Conservation (phyloP, 2,888 invertebrate genomes). For the Sisyra terminalis region DNA sequence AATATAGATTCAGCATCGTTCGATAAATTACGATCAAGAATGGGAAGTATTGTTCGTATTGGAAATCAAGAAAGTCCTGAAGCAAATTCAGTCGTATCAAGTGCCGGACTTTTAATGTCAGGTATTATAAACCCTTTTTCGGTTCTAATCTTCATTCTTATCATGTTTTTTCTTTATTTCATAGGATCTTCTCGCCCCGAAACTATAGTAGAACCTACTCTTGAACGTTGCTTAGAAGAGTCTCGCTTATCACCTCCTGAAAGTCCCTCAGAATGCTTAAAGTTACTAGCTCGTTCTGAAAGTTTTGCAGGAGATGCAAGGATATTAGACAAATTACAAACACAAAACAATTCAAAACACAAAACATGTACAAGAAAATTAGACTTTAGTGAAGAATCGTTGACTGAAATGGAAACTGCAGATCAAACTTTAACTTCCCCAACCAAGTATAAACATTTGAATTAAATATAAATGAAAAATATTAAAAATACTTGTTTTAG, state of each 20-base stretch:
- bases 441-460: no score
- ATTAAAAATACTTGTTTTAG: conserved; percentile 22
- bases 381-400: conserved; percentile 36
- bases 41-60: conserved; percentile 44
- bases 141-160: no score
- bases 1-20: conserved; percentile 22
- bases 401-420: conserved; percentile 27
- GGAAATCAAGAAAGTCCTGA: conserved; percentile 18
- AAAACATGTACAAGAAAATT: conserved; percentile 36
- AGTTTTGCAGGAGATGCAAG: conserved; percentile 69
- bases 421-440: conserved; percentile 30
- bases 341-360: conserved; percentile 21
- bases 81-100: conserved; percentile 21
- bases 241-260: conserved; percentile 30
- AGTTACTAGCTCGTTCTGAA: conserved; percentile 45
- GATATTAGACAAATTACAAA: conserved; percentile 51
- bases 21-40: conserved; percentile 37
- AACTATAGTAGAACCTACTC: neutral
- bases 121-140: conserved; percentile 15
- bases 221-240: neutral
- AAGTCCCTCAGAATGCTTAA: conserved; percentile 39
- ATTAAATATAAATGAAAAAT: no score
- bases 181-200: conserved; percentile 1
- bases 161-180: neutral
- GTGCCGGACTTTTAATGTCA: conserved; percentile 37